phyloP scores from a whole-genome alignment of 2,113 vertebrate genomes.

The Dunckerocampus dactyliophorus region DNA sequence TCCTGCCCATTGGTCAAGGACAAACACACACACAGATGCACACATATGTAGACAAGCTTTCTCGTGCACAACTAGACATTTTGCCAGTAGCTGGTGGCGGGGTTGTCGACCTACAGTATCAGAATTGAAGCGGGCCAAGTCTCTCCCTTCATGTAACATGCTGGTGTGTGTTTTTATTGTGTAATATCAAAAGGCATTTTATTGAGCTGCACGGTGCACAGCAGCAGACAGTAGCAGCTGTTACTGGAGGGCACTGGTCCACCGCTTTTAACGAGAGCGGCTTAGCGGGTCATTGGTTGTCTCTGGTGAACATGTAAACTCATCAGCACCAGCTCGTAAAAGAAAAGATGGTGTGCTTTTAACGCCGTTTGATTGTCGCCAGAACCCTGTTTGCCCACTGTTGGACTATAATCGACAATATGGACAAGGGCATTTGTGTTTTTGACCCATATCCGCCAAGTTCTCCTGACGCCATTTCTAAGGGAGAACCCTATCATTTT shows the following conservation, averaged over 20 bases:
- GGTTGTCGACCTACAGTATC: conserved; percentile 39
- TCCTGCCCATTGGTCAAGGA: conserved; percentile 64
- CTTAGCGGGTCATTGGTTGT: conserved; percentile 56
- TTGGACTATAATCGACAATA: no score
- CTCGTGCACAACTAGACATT: conserved; percentile 43
- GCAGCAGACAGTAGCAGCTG: conserved; percentile 39
- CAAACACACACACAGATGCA: conserved; percentile 31
- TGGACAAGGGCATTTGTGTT: no score
- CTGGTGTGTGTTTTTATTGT: conserved; percentile 35
- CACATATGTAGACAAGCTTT: conserved; percentile 23
- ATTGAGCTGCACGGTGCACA: background rate
- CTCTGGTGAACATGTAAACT: conserved; percentile 55
- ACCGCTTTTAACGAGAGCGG: conserved; percentile 59
- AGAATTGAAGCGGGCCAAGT: conserved; percentile 35
- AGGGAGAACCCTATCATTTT: no score
- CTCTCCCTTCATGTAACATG: conserved; percentile 36
- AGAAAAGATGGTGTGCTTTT: conserved; percentile 34
- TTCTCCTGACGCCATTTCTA: no score
- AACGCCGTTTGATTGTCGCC: background rate
- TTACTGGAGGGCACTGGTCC: conserved; percentile 54
- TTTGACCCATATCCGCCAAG: no score
- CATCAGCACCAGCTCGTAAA: conserved; percentile 43
- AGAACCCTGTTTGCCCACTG: no score
- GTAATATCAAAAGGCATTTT: conserved; percentile 1
- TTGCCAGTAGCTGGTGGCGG: conserved; percentile 51